phyloP scores from a whole-genome alignment of 2,888 invertebrate species.

The Pterobdella sp. region DNA sequence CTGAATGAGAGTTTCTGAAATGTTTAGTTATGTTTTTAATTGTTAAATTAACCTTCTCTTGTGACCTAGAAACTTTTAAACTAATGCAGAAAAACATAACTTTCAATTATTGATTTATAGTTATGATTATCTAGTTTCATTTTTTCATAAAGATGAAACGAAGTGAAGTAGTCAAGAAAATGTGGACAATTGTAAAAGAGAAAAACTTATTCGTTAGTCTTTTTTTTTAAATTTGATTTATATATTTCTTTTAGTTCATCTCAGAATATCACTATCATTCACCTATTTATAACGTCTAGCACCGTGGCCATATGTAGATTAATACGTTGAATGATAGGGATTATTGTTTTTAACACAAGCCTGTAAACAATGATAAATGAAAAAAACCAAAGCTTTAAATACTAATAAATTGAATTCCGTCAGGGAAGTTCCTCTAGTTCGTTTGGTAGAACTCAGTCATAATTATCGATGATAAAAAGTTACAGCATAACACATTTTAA shows the following conservation, averaged over 20 bases:
- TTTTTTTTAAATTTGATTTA: neutral
- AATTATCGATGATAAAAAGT: no score
- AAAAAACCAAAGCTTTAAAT: neutral
- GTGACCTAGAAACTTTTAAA: neutral
- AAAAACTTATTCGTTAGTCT: slow-evolving; percentile 45
- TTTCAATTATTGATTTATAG: neutral
- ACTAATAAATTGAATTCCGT: no score
- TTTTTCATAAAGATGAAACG: slow-evolving; percentile 44
- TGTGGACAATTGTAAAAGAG: slow-evolving; percentile 50
- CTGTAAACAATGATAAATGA: neutral
- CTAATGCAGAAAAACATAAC: neutral
- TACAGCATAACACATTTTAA: no score
- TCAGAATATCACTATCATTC: neutral
- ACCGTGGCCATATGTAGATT: neutral
- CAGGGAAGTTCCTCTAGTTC: no score
- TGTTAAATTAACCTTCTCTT: no score
- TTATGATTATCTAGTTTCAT: neutral
- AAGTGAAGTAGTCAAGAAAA: slow-evolving; percentile 48
- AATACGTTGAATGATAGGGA: no score
- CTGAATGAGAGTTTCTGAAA: no score
- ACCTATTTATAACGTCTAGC: neutral
- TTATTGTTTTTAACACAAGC: neutral
- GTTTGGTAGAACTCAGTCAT: no score
- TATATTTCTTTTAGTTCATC: neutral
- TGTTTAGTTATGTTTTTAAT: no score